Evolutionary conservation across 2,797 vertebrate genomes (phyloP), one percentile per base, ranked within the genome.

Genomic region (Xyrichtys novacula): DNA sequence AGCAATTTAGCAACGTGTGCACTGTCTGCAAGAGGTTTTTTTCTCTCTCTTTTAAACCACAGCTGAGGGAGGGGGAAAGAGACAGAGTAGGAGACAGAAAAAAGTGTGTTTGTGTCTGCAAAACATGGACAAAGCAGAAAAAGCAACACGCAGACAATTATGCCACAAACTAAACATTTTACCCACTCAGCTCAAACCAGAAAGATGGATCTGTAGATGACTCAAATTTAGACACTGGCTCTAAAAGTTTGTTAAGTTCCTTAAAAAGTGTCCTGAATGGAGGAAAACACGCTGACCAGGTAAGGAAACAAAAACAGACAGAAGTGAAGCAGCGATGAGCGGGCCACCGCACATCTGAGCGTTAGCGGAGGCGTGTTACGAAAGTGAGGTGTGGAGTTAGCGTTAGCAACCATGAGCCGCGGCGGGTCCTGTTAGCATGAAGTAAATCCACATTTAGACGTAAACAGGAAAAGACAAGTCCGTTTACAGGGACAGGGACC

Each of bases 1-100:
- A 84, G 71, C 60, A 79, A 52, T 76, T 84, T n/a, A 76, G 57
- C 62, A 54, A 50, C 12, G 54, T 72, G 59, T 69, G 60, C 60
- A 48, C 29, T 12, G 16, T 61, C 67, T 69, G 64, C 16, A 26
- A 60, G 44, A 38, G 61, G 38, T 52, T 53, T n/a, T 39, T 7
- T 10, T 12, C 8, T 3, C 25, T 40, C 14, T 23, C 26, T n/a
- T n/a, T n/a, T n/a, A n/a, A 43, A 56, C 34, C 42, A 50, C 60
- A 57, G 52, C 65, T 47, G 47, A 73, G 38, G 42, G 14, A 65
- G 16, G 60, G 65, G 9, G 17, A 42, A 44, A 6, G 23, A 14
- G 34, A 58, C 46, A 74, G 44, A 47, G 17, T 61, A 16, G 57
- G 68, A 9, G 14, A 42, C 44, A 58, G 14, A 84, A 4, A 32